Base-by-base conservation (phyloP, 2,888 invertebrate genomes). In the Cryptocephalus moraei region DNA sequence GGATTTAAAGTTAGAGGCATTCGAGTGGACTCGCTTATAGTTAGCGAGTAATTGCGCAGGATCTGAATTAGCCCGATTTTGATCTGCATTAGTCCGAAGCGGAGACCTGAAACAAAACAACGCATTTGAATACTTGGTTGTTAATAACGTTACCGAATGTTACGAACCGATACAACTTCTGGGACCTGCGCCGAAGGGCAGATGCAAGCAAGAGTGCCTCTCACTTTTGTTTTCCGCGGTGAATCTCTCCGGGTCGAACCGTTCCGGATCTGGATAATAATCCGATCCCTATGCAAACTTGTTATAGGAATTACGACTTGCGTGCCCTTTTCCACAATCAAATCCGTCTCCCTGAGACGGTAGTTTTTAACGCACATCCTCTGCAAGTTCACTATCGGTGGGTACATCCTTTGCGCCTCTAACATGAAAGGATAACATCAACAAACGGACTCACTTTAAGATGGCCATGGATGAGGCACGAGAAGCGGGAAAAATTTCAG, bases 161-260 rank as follows among this genome's bases (percentile, higher is more conserved):
- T 1, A 14, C 11, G 8, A 36, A 44, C 44, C 44, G 32, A 44
- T 44, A 11, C 44, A 44, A 13, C 11, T 36, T 44, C 44, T 33
- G 8, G 44, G 44, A 6, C 44, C 44, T 9, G 32, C n/a, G 34
- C 44, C 44, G 11, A 44, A 44, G 33, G 44, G 44, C 10, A 44
- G 38, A 36, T 44, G 34, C 9, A 8, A 8, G 9, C 32, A 8
- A 9, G 33, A 13, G 36, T 13, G n/a, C 4, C n/a, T 11, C 8
- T 10, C 12, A 9, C 38, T 44, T 44, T 11, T 32, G n/a, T 13
- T 44, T 14, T 44, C 9, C 1, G 33, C 44, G 11, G 12, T 13
- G 36, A 44, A 44, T 36, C 44, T 36, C 12, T 44, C 44, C n/a
- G n/a, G n/a, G n/a, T n/a, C n/a, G n/a, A n/a, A n/a, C n/a, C n/a